Percentiles rank a stretch among this genome's conserved stretches.
Evolutionary conservation across 2,888 invertebrate genomes (phyloP).

Genomic region (Rapana venosa): DNA sequence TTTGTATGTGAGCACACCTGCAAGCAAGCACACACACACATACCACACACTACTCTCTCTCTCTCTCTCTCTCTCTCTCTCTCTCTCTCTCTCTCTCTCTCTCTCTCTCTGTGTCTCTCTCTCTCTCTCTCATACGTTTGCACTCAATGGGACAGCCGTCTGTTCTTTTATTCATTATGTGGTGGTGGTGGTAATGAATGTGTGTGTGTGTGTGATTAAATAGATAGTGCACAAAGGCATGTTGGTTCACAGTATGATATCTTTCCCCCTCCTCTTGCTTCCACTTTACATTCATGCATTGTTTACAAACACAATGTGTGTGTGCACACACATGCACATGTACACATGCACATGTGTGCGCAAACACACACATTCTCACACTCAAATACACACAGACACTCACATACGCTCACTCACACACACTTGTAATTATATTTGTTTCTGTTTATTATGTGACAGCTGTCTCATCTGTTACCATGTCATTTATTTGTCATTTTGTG

Average conservation of each 20-base stretch:
- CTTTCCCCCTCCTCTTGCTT: background rate
- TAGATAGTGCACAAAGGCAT: background rate
- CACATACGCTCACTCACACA: too few species aligned
- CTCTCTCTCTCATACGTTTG: background rate
- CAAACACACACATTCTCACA: too few species aligned
- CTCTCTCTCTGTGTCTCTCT: background rate
- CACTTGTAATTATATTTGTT: background rate
- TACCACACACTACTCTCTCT: background rate
- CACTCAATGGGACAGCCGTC: too few species aligned
- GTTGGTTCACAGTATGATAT: background rate
- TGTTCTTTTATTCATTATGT: too few species aligned
- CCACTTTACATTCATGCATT: too few species aligned
- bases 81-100: conserved; percentile 25
- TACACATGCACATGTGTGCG: too few species aligned
- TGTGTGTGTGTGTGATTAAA: too few species aligned
- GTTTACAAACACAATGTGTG: too few species aligned
- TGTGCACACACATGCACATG: background rate
- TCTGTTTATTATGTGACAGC: background rate
- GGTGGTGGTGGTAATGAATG: too few species aligned
- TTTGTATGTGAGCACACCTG: background rate
- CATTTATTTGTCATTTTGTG: background rate
- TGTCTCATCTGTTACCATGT: background rate
- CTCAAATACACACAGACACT: too few species aligned
- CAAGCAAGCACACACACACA: background rate
- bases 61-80: conserved; percentile 38